A percentile compares a stretch with the other conserved stretches of the same genome.
phyloP scores from a whole-genome alignment of 2,888 invertebrate genomes.

The Parapristionchus giblindavisi region DNA sequence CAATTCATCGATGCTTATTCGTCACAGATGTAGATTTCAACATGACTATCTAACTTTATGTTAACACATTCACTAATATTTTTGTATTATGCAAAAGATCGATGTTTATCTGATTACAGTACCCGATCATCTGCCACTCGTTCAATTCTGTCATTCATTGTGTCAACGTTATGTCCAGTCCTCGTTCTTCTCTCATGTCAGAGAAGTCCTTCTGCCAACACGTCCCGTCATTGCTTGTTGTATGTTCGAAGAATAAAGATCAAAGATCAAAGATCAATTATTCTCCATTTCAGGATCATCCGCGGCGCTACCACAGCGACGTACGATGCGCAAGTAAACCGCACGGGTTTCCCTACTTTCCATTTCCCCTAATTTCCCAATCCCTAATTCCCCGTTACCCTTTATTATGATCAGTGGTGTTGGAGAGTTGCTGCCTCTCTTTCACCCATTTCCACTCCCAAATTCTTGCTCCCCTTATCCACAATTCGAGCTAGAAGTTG shows the following conservation, averaged over 20 bases:
- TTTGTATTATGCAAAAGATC: no score
- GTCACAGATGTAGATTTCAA: no score
- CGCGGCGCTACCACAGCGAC: slow-evolving; percentile 57
- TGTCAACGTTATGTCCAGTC: background rate
- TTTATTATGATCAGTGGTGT: background rate
- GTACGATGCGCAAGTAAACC: slow-evolving; percentile 46
- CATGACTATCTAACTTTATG: no score
- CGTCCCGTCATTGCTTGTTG: slow-evolving; percentile 38
- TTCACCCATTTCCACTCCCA: background rate
- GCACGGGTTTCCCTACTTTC: background rate
- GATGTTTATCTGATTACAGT: no score
- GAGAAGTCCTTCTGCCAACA: background rate
- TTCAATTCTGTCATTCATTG: background rate
- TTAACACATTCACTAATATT: no score
- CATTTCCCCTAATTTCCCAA: slow-evolving; percentile 1
- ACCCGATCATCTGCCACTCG: no score
- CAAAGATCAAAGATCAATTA: background rate
- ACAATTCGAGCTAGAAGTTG: no score
- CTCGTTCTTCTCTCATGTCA: slow-evolving; percentile 13
- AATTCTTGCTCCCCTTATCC: no score
- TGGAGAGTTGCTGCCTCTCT: slow-evolving; percentile 27
- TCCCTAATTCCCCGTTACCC: slow-evolving; percentile 1
- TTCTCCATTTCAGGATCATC: slow-evolving; percentile 50
- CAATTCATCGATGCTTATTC: no score
- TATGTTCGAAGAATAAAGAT: slow-evolving; percentile 39